These are phyloP conservation scores for Eucera pruinosa DNA, from an alignment of 2,888 invertebrate species.

Conservation along the genomic window DNA sequence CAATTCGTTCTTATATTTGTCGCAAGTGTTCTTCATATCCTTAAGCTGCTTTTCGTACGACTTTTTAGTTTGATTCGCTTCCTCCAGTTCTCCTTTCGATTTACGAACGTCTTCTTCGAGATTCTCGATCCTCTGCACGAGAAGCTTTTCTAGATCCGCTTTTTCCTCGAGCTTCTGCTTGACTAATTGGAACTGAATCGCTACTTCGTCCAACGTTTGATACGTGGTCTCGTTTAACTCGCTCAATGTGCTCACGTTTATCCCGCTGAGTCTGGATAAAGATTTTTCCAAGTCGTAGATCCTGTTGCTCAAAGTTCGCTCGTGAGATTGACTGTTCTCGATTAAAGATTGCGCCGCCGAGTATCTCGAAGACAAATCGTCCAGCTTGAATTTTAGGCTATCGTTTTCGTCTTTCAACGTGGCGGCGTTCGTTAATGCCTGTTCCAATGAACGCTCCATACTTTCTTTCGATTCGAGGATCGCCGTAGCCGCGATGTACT, in stretches of 20 bases:
- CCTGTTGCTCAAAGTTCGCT: constrained; percentile 73
- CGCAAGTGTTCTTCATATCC: constrained; percentile 80
- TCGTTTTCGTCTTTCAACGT: constrained; percentile 77
- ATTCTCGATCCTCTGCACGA: constrained; percentile 85
- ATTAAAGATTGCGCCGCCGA: constrained; percentile 77
- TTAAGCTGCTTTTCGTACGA: constrained; percentile 82
- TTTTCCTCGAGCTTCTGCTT: constrained; percentile 80
- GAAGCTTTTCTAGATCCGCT: constrained; percentile 84
- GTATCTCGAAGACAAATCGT: constrained; percentile 78
- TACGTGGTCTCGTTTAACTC: constrained; percentile 81
- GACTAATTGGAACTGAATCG: constrained; percentile 76
- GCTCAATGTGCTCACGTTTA: constrained; percentile 74
- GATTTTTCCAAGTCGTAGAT: constrained; percentile 77
- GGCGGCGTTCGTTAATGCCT: constrained; percentile 76
- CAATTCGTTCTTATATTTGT: constrained; percentile 76
- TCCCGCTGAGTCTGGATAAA: constrained; percentile 76
- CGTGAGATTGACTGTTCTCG: constrained; percentile 77
- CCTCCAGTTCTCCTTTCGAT: constrained; percentile 74
- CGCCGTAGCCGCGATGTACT: constrained; percentile 77
- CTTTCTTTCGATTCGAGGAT: constrained; percentile 82
- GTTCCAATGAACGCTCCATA: constrained; percentile 81
- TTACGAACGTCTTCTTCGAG: constrained; percentile 85
- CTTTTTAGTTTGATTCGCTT: constrained; percentile 76
- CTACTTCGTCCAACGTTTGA: constrained; percentile 78
- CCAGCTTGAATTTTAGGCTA: constrained; percentile 74